Base-by-base conservation (phyloP, 35 echinoderm and acorn worm species). In the Amphiura filiformis region DNA sequence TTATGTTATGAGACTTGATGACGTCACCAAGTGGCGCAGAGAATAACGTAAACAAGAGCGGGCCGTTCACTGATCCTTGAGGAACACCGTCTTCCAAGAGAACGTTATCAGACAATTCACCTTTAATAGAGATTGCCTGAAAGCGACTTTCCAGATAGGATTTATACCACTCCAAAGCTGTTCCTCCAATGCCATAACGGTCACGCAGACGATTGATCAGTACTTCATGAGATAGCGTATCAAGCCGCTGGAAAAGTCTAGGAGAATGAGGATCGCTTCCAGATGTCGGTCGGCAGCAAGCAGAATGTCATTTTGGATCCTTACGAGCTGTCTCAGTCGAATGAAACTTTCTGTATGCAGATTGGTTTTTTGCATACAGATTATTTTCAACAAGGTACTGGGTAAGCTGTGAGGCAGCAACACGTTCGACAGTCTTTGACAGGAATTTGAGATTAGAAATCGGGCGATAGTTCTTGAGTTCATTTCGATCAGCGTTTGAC, bases 11-110 rank as follows among this genome's bases (percentile, higher is more conserved):
- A 34, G 76, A 15, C 34, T 20, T 33, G 31, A 94, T 76, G 31
- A 91, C 52, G 37, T 94, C 83, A 34, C 76, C 70, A 28, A 92
- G 79, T 56, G 93, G 89, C 0, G 79, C 57, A 26, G 86, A 88
- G 83, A 88, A 92, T 39, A 92, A 31, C 15, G 81, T 92, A 37
- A 92, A 92, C 20, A 76, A 13, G n/a, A 92, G 70, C 17, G 90
- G 90, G 32, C 93, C 93, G 37, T 88, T 30, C n/a, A 95, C 89
- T 5, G 93, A 95, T 64, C 89, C 89, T 49, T 89, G 93, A 28
- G 94, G 90, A 35, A 96, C 94, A 56, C 90, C 94, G 35, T 20
- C 32, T 17, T 34, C 35, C 22, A 88, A 42, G 0, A 40, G 65
- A n/a, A 15, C 31, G 4, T 44, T 57, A 30, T 91, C 78, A 13